Conservation (phyloP, 2,888 invertebrate genomes). For the Ceraclea dissimilis region DNA sequence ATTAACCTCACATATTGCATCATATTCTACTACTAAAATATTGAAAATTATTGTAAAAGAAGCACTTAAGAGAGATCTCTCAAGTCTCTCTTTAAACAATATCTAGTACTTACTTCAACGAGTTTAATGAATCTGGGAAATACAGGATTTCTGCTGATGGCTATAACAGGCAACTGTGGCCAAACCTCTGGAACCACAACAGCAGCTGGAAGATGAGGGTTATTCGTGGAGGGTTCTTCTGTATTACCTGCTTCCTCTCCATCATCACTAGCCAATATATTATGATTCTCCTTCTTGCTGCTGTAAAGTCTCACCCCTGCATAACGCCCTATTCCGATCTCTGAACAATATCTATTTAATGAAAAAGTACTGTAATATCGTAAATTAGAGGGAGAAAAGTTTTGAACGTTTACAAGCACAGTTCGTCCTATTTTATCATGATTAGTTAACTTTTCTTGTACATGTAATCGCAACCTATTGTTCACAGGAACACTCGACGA, state of each 20-base stretch:
- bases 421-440: background rate
- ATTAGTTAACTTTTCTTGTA: background rate
- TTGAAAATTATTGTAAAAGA: too few relatives aligned
- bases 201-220: conserved; percentile 69
- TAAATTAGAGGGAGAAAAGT: background rate
- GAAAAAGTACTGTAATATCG: too few relatives aligned
- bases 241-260: conserved; percentile 29
- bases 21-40: background rate
- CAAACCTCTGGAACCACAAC: conserved; percentile 93
- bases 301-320: background rate
- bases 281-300: conserved; percentile 24
- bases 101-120: conserved; percentile 63
- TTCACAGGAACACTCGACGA: background rate
- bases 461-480: background rate
- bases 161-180: conserved; percentile 94
- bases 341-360: too few relatives aligned
- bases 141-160: conserved; percentile 89
- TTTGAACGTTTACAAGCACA: background rate
- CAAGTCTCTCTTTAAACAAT: background rate
- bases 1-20: background rate
- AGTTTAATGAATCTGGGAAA: conserved; percentile 98
- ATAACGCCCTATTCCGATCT: background rate
- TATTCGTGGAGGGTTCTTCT: conserved; percentile 32
- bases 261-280: conserved; percentile 11
- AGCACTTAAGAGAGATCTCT: too few relatives aligned